These are phyloP conservation scores for Callyntrura guangdongensis DNA, from an alignment of 2,888 invertebrate genomes.

Conservation along the genomic window DNA sequence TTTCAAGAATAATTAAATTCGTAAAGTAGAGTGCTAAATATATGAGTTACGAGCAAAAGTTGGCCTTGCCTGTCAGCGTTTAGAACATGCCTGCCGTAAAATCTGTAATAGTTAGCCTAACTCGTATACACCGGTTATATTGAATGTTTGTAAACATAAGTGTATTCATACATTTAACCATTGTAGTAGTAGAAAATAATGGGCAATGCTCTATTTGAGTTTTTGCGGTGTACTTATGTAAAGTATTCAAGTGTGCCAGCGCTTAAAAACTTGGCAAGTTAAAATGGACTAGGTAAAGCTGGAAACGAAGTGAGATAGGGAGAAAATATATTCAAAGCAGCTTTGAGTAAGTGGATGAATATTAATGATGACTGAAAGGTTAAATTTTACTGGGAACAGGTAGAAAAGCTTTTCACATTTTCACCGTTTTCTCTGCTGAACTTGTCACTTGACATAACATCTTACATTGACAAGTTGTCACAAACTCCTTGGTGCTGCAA, in stretches of 20 bases:
- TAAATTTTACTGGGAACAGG: constrained; percentile 28
- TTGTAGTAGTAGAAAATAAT: neutral
- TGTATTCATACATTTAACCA: neutral
- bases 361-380: constrained; percentile 54
- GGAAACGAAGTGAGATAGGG: neutral
- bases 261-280: neutral
- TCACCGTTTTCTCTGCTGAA: constrained; percentile 35
- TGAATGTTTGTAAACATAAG: too few relatives aligned
- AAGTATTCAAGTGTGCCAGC: neutral
- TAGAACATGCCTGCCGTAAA: neutral
- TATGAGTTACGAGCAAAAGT: neutral
- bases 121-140: too few relatives aligned
- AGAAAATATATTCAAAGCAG: constrained; percentile 25
- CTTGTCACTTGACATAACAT: neutral
- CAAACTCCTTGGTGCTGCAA: neutral
- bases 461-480: constrained; percentile 20
- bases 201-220: too few relatives aligned
- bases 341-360: constrained; percentile 38
- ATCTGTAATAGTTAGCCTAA: too few relatives aligned
- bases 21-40: neutral
- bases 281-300: neutral
- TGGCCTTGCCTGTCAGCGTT: constrained; percentile 28
- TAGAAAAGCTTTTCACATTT: constrained; percentile 21
- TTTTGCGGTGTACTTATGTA: neutral
- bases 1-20: constrained; percentile 29